These are phyloP conservation scores for Ditula angustiorana DNA, from an alignment of 2,888 invertebrate genomes.

Conservation along the genomic window DNA sequence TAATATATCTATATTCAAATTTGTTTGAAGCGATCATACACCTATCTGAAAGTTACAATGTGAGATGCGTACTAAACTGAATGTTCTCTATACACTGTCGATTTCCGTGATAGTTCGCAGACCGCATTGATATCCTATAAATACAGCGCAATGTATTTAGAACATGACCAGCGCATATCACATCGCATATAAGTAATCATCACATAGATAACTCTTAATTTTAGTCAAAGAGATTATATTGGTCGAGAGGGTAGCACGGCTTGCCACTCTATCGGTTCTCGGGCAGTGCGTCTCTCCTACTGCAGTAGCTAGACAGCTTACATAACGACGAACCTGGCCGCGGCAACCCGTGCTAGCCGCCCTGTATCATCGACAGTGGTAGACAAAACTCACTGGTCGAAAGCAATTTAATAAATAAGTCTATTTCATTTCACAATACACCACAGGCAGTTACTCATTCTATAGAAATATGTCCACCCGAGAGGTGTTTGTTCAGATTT, in stretches of 20 bases:
- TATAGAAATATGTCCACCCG: background rate
- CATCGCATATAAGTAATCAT: conserved; percentile 6
- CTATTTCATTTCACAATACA: background rate
- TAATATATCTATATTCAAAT: background rate
- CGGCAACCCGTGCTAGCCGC: background rate
- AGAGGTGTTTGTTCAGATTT: background rate
- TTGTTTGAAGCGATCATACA: background rate
- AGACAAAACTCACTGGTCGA: background rate
- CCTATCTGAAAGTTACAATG: background rate
- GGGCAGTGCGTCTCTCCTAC: background rate
- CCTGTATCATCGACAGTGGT: background rate
- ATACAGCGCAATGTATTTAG: background rate
- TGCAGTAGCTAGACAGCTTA: background rate
- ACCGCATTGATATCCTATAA: background rate
- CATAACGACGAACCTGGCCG: background rate
- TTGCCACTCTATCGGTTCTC: background rate
- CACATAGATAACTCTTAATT: background rate
- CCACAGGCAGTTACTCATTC: background rate
- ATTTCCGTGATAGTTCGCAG: background rate
- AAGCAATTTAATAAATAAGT: conserved; percentile 1
- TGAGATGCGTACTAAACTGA: background rate
- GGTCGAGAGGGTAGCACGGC: background rate
- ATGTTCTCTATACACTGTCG: background rate
- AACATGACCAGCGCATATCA: background rate
- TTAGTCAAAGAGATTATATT: background rate